Base-by-base conservation (phyloP, 64 coral and sea anemone genomes). In the Acropora yongei region DNA sequence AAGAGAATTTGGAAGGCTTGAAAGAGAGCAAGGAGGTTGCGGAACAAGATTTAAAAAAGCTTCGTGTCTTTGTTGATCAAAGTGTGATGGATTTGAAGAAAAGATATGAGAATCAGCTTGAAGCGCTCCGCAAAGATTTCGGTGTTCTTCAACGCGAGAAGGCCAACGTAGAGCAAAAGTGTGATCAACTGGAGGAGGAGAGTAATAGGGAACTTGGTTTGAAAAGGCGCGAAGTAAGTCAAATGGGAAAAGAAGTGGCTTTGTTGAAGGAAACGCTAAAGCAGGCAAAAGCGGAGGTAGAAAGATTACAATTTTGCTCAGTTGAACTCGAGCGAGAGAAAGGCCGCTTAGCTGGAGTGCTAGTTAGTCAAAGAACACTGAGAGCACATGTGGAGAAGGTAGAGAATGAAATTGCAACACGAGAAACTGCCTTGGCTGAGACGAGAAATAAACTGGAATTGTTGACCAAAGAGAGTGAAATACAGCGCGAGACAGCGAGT, bases 281-380 rank as follows among this genome's bases (percentile, higher is more conserved):
- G 72, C 80, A 88, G 68, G 79, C 68, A 18, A 94, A 88, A 74
- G 44, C 48, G 40, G 95, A 97, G 80, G 66, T 88, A 2, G 88
- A 91, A 12, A 93, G 91, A 84, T 73, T 94, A 75, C 85, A 88
- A 14, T 67, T 94, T 19, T 55, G 93, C 47, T 81, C 95, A 2
- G 82, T 97, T 30, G 95, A 97, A 85, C 79, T 97, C 39, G 95
- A 97, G 43, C 63, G 95, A 79, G 95, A 91, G 39, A 97, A 94
- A 48, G 95, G 95, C 42, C 82, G 95, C 2, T 79, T 97, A 53
- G 92, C 92, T 5, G 95, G 95, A 45, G 80, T 97, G 45, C 75
- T 91, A 41, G 76, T 89, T 4, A 97, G 95, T 84, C 95, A 97
- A 30, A 91, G 69, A 11, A 85, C 95, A 2, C 84, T 97, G 6